These are phyloP conservation scores for Paraescarpia echinospica DNA, from an alignment of 1,140 invertebrate genomes.

Conservation along the genomic window DNA sequence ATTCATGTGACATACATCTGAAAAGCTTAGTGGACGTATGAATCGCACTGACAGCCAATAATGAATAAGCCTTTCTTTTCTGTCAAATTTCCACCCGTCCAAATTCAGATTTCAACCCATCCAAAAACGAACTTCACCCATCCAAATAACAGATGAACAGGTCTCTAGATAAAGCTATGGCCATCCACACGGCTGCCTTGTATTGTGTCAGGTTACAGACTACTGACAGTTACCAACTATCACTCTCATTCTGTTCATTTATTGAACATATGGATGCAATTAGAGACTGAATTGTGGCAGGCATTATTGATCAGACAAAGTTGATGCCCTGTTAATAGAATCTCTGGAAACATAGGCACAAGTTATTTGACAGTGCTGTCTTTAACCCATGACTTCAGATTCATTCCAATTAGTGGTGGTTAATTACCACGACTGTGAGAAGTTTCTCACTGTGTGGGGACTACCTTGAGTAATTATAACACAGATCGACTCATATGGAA, in stretches of 20 bases:
- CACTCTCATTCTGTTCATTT: not conserved
- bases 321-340: not conserved
- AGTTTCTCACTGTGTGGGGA: not conserved
- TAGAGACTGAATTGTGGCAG: not conserved
- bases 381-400: not conserved
- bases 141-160: too few species aligned
- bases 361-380: not conserved
- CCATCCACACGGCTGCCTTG: not conserved
- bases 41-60: too few species aligned
- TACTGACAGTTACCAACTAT: not conserved
- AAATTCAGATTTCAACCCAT: not conserved
- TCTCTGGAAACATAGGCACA: too few species aligned
- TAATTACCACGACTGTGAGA: not conserved
- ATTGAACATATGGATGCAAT: not conserved
- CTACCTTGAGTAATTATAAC: too few species aligned
- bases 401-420: not conserved
- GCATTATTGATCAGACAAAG: not conserved
- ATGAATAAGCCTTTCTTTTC: too few species aligned
- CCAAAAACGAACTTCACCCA: too few species aligned
- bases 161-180: too few species aligned
- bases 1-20: too few species aligned
- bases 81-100: too few species aligned
- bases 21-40: too few species aligned
- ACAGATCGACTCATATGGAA: too few species aligned
- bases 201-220: too few species aligned